Evolutionary conservation across 2,113 vertebrate species (phyloP).

Genomic region (Microtus pennsylvanicus): DNA sequence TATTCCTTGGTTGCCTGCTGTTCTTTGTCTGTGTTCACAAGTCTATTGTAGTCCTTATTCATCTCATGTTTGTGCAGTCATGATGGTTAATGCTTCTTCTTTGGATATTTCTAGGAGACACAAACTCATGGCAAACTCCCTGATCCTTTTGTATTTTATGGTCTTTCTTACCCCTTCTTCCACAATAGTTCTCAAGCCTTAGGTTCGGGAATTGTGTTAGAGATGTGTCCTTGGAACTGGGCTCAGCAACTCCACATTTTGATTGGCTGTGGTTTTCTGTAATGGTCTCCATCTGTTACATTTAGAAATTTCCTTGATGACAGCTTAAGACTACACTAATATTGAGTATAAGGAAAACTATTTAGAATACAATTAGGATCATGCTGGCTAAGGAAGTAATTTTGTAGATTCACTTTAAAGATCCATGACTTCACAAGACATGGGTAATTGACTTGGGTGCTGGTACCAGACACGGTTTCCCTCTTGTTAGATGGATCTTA

Average conservation of each 20-base stretch:
- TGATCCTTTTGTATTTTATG: not conserved
- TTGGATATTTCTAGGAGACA: not conserved
- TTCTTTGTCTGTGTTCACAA: not conserved
- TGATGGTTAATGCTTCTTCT: not conserved
- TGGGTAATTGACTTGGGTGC: too few species aligned
- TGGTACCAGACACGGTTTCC: too few species aligned
- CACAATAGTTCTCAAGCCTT: not conserved
- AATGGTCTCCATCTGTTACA: not conserved
- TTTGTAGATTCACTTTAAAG: too few species aligned
- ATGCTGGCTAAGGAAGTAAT: too few species aligned
- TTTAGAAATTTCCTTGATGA: not conserved
- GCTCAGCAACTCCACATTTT: not conserved
- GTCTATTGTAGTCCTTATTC: not conserved
- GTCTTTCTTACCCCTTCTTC: not conserved
- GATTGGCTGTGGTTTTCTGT: not conserved
- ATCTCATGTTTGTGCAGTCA: not conserved
- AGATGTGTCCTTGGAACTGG: not conserved
- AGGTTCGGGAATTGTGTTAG: not conserved
- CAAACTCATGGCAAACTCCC: not conserved
- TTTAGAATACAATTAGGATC: too few species aligned
- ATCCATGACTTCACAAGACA: too few species aligned
- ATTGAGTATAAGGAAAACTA: too few species aligned
- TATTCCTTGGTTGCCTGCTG: not conserved
- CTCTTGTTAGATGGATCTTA: too few species aligned
- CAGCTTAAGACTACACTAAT: not conserved